Percentiles rank a stretch among this genome's conserved stretches.
Conservation (phyloP, 2,113 vertebrate species). For the Xiphophorus couchianus region DNA sequence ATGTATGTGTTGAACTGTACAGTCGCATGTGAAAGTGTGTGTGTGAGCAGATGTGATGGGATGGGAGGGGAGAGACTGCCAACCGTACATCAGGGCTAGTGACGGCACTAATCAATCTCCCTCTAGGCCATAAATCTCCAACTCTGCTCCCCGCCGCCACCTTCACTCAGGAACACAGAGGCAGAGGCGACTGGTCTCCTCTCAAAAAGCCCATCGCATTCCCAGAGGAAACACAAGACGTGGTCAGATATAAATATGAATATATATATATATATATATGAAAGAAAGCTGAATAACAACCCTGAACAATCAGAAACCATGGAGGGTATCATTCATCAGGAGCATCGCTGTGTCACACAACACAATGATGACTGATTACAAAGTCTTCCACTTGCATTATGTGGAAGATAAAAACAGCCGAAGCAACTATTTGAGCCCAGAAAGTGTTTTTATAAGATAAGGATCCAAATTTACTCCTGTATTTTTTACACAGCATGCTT, state of each 20-base stretch:
- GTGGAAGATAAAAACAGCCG: slow-evolving; percentile 49
- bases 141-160: slow-evolving; percentile 64
- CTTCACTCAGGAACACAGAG: slow-evolving; percentile 66
- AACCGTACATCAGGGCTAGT: slow-evolving; percentile 81
- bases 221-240: slow-evolving; percentile 30
- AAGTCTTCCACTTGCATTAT: slow-evolving; percentile 56
- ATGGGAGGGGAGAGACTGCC: slow-evolving; percentile 71
- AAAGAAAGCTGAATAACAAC: slow-evolving; percentile 28
- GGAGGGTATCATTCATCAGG: slow-evolving; percentile 66
- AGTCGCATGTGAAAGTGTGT: slow-evolving; percentile 41
- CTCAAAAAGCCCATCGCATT: slow-evolving; percentile 60
- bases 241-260: slow-evolving; percentile 15
- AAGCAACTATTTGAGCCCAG: slow-evolving; percentile 43
- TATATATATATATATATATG: slow-evolving; percentile 14
- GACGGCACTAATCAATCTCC: slow-evolving; percentile 84
- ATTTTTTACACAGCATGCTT: slow-evolving; percentile 39
- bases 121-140: slow-evolving; percentile 81
- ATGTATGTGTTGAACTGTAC: slow-evolving; percentile 59
- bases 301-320: slow-evolving; percentile 46
- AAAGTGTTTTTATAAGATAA: slow-evolving; percentile 62
- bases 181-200: slow-evolving; percentile 62
- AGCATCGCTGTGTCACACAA: slow-evolving; percentile 61
- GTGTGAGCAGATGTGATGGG: slow-evolving; percentile 60
- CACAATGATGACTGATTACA: slow-evolving; percentile 75
- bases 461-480: slow-evolving; percentile 52